phyloP scores from a whole-genome alignment of 2,113 vertebrate genomes.

The Cygnus atratus region DNA sequence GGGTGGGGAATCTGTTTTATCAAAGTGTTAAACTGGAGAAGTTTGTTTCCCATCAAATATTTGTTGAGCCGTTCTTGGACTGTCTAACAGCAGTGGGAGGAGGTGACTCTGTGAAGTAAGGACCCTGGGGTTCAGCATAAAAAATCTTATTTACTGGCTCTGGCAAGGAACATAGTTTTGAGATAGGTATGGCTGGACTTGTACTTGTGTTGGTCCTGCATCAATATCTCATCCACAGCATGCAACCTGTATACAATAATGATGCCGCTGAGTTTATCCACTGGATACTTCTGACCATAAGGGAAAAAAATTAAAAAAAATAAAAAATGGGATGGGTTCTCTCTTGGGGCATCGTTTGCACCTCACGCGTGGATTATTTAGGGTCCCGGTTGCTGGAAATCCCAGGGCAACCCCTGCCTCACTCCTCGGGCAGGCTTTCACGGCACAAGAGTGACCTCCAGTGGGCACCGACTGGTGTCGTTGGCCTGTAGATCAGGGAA shows the following conservation, averaged over 20 bases:
- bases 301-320: not conserved
- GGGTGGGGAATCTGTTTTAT: not conserved
- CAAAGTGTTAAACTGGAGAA: not conserved
- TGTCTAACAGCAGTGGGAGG: not conserved
- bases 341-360: not conserved
- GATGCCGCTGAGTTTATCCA: not conserved
- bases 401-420: not conserved
- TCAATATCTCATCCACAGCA: not conserved
- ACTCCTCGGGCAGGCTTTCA: not conserved
- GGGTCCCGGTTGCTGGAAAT: not conserved
- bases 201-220: not conserved
- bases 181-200: not conserved
- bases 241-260: not conserved
- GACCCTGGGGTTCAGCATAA: not conserved
- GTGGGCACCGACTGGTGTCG: conserved; percentile 2
- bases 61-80: not conserved
- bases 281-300: not conserved
- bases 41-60: not conserved
- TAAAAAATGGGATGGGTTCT: not conserved
- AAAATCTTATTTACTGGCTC: not conserved
- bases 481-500: not conserved
- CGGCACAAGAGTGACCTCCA: conserved; percentile 67
- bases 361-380: accelerated
- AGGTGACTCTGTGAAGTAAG: not conserved
- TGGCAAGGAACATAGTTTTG: not conserved